Conservation (phyloP, 2,797 vertebrate species). For the Malacoctenus gilli region DNA sequence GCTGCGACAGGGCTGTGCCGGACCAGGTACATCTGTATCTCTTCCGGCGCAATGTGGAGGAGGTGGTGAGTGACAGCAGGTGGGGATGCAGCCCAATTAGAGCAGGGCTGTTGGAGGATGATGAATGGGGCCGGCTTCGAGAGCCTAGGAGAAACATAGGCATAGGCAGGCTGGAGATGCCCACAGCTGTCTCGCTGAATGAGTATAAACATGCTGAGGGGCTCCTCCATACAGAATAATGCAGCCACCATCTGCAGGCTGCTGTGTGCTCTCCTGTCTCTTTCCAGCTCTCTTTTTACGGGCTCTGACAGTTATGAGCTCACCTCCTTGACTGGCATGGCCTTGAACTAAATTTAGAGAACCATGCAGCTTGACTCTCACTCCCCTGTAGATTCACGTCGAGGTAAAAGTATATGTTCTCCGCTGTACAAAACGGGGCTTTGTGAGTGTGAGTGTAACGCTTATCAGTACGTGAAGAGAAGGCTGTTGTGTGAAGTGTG, state of each 20-base stretch:
- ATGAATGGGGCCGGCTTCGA: conserved; percentile 79
- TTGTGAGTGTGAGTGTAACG: conserved; percentile 14
- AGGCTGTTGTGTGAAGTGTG: conserved; percentile 20
- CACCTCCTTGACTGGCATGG: conserved; percentile 69
- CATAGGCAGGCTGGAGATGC: conserved; percentile 72
- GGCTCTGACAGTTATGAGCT: conserved; percentile 73
- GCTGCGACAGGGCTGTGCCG: conserved; percentile 69
- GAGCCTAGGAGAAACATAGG: conserved; percentile 73
- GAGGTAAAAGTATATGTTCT: conserved; percentile 37
- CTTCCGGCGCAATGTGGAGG: conserved; percentile 69
- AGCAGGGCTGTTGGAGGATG: conserved; percentile 80
- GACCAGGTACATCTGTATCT: conserved; percentile 78
- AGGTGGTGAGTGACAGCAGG: conserved; percentile 84
- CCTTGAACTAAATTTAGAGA: conserved; percentile 76
- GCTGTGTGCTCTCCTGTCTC: conserved; percentile 65
- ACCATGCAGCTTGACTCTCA: conserved; percentile 58
- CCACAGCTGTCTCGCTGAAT: conserved; percentile 82
- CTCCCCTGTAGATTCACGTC: conserved; percentile 50
- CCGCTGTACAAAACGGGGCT: conserved; percentile 37
- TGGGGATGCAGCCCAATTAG: conserved; percentile 84
- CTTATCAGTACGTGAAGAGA: conserved; percentile 17
- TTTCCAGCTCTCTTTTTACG: conserved; percentile 59
- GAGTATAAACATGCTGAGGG: conserved; percentile 81
- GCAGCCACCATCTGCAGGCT: conserved; percentile 59
- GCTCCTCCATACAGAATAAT: conserved; percentile 74